phyloP scores from a whole-genome alignment of 92 coral and sea anemone genomes.

The Epizoanthus scotinus region DNA sequence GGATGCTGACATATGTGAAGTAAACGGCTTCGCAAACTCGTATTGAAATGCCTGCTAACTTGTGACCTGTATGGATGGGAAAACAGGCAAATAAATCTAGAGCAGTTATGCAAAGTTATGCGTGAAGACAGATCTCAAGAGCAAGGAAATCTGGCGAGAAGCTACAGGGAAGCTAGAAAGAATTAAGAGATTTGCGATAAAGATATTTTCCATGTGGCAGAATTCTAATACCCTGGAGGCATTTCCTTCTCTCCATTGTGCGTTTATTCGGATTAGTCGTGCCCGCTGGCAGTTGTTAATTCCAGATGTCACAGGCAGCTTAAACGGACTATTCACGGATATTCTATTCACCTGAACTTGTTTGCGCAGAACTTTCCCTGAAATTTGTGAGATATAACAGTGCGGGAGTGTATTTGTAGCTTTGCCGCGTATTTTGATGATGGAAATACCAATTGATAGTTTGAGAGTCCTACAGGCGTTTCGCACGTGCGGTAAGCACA shows the following conservation, averaged over 20 bases:
- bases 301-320: conserved; percentile 2
- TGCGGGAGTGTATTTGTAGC: too few species aligned
- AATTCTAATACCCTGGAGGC: background rate
- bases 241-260: background rate
- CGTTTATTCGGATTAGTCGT: conserved; percentile 5
- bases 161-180: background rate
- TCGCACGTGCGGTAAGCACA: too few species aligned
- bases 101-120: background rate
- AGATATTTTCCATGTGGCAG: background rate
- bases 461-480: too few species aligned
- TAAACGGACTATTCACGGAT: background rate
- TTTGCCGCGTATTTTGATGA: too few species aligned
- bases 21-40: background rate
- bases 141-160: background rate
- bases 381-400: too few species aligned
- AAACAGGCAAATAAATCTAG: background rate
- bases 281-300: conserved; percentile 5
- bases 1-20: conserved; percentile 5
- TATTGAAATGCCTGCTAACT: background rate
- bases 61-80: too few species aligned
- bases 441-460: too few species aligned
- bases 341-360: background rate
- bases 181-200: background rate
- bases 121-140: background rate
- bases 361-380: too few species aligned